Conservation (phyloP, 2,797 vertebrate species). For the Toxotes lorentzi region DNA sequence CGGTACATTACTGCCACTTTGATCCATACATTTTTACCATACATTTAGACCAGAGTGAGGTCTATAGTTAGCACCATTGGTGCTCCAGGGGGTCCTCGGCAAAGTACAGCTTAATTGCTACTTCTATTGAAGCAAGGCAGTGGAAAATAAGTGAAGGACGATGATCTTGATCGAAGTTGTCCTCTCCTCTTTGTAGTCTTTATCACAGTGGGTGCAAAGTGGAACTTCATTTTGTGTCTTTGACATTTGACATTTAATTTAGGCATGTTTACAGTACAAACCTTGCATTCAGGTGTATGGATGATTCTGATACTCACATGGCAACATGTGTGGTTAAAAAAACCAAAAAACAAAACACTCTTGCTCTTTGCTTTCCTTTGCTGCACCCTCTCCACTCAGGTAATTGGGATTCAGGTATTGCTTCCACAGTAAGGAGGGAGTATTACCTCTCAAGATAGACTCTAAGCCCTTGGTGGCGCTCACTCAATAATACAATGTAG, state of each 20-base stretch:
- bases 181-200: not conserved
- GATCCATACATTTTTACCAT: not conserved
- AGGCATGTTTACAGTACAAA: not conserved
- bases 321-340: constrained; percentile 4
- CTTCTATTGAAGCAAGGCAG: not conserved
- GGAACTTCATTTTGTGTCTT: not conserved
- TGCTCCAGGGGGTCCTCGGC: not conserved
- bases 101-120: constrained; percentile 14
- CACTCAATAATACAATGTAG: constrained; percentile 68
- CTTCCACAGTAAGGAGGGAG: constrained; percentile 51
- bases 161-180: not conserved
- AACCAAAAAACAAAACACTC: not conserved
- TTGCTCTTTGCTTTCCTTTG: constrained; percentile 10
- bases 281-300: not conserved
- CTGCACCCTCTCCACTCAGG: constrained; percentile 24
- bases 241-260: not conserved
- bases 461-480: constrained; percentile 57
- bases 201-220: not conserved
- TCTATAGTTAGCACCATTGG: not conserved
- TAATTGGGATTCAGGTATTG: constrained; percentile 73
- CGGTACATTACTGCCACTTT: not conserved
- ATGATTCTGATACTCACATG: constrained; percentile 9
- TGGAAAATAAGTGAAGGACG: not conserved
- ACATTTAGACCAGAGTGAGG: not conserved
- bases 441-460: constrained; percentile 70